Evolutionary conservation across 2,888 invertebrate genomes (phyloP).

Genomic region (Oegoconia quadripuncta): DNA sequence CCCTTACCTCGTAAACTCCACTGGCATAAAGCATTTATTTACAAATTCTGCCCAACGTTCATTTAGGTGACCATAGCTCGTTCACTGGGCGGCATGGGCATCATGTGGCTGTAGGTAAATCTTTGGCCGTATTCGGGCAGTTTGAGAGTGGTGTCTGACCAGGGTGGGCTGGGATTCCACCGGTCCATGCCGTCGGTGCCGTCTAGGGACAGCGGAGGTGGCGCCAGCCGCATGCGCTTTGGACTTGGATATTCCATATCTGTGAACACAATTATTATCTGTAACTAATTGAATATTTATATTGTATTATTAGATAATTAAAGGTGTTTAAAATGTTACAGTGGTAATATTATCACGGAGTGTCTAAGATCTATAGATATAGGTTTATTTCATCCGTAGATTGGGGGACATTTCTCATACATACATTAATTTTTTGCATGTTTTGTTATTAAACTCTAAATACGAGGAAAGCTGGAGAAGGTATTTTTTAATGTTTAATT

Average conservation of each 20-base stretch:
- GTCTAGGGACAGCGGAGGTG: slow-evolving; percentile 46
- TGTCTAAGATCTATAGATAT: too few relatives aligned
- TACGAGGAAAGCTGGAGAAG: too few relatives aligned
- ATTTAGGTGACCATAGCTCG: slow-evolving; percentile 70
- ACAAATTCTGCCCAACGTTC: not conserved
- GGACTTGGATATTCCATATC: slow-evolving; percentile 62
- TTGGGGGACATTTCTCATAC: too few relatives aligned
- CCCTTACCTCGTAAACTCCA: too few relatives aligned
- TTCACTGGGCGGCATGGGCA: slow-evolving; percentile 83
- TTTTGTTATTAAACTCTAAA: too few relatives aligned
- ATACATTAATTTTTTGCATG: too few relatives aligned
- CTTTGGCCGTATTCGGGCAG: slow-evolving; percentile 89
- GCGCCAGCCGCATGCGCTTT: slow-evolving; percentile 59
- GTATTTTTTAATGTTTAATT: too few relatives aligned
- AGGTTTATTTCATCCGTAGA: too few relatives aligned
- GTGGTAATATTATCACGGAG: too few relatives aligned
- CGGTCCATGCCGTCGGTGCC: slow-evolving; percentile 88
- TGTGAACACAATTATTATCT: slow-evolving; percentile 26
- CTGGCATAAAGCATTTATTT: not conserved
- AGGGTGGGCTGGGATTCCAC: slow-evolving; percentile 92
- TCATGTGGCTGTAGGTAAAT: slow-evolving; percentile 88
- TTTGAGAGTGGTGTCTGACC: slow-evolving; percentile 91
- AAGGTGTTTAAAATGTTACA: not conserved
- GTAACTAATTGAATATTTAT: too few relatives aligned
- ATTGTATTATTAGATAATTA: not conserved